These are phyloP conservation scores for Ciconia stormi DNA, from an alignment of 2,113 vertebrate species.

Conservation along the genomic window DNA sequence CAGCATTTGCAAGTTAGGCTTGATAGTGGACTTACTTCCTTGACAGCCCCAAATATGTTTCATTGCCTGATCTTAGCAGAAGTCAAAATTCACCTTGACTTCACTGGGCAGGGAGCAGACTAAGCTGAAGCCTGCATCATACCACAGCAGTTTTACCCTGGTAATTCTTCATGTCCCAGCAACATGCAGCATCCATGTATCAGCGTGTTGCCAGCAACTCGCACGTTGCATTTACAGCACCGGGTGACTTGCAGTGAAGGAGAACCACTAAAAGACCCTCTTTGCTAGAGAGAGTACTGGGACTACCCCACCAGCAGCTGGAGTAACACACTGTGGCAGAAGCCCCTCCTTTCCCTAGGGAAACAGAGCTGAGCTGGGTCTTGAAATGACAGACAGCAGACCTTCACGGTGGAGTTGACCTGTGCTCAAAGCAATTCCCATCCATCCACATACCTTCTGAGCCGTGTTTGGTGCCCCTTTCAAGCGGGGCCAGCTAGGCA, in stretches of 20 bases:
- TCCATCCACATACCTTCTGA: not conserved
- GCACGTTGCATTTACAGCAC: not conserved
- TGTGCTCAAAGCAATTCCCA: not conserved
- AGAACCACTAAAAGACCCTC: not conserved
- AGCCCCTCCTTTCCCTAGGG: not conserved
- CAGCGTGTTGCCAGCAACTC: not conserved
- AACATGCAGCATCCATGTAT: rapidly evolving
- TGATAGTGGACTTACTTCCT: not conserved
- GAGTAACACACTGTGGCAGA: not conserved
- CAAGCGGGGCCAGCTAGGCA: not conserved
- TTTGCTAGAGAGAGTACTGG: not conserved
- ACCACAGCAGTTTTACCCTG: not conserved
- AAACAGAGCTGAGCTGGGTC: not conserved
- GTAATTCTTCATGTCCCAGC: not conserved
- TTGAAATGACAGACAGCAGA: not conserved
- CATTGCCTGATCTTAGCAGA: not conserved
- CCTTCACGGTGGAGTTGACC: not conserved
- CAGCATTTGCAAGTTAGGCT: not conserved
- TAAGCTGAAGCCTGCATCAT: not conserved
- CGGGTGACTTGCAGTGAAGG: not conserved
- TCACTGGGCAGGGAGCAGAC: not conserved
- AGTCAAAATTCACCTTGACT: not conserved
- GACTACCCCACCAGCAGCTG: not conserved
- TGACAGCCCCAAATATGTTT: not conserved
- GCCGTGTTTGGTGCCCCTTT: not conserved